Base-by-base conservation (phyloP, 2,113 vertebrate species). In the Erythrocercus mccallii region DNA sequence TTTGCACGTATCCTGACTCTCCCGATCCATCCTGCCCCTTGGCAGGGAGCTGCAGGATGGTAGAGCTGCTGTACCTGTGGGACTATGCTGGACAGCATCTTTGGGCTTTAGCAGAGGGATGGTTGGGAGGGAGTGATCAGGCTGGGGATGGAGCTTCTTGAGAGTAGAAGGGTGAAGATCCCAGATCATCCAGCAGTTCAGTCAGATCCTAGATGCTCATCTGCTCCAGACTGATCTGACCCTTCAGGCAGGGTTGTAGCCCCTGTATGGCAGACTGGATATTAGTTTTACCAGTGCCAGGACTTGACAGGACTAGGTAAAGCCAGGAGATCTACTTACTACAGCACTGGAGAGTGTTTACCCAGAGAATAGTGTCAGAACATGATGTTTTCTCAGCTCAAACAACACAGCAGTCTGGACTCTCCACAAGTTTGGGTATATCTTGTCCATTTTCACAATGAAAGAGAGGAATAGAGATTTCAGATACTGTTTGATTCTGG, bases 41-140 rank as follows among this genome's bases (percentile, higher is more conserved):
- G 57, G 37, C 45, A 92, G 68, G 24, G 19, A 15, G 23, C 37
- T 74, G 56, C 37, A 45, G 66, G 40, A 15, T 10, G 11, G 31
- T 15, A 61, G 37, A 79, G n/a, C 31, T 78, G 33, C 60, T 60
- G 2, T 31, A 11, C 2, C 0, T 37, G 2, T 3, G 4, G 11
- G 30, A n/a, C 33, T 53, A 0, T 35, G 27, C 35, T 65, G 70
- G 45, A 18, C 65, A 78, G 35, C 23, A 31, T 51, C 60, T 65
- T 0, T n/a, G 74, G 40, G 6, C 60, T 78, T 81, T 30, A 42
- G 79, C 23, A 73, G 62, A 87, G 30, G 12, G 30, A 15, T 38
- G 38, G 27, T 1, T 65, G 73, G 35, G 33, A 72, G 54, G 12
- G 28, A 38, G 35, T 47, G 19, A 3, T 77, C 64, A 45, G 64